A percentile compares a stretch with the other conserved stretches of the same genome.
Evolutionary conservation across 2,113 vertebrate species (phyloP).

Genomic region (Procavia capensis): DNA sequence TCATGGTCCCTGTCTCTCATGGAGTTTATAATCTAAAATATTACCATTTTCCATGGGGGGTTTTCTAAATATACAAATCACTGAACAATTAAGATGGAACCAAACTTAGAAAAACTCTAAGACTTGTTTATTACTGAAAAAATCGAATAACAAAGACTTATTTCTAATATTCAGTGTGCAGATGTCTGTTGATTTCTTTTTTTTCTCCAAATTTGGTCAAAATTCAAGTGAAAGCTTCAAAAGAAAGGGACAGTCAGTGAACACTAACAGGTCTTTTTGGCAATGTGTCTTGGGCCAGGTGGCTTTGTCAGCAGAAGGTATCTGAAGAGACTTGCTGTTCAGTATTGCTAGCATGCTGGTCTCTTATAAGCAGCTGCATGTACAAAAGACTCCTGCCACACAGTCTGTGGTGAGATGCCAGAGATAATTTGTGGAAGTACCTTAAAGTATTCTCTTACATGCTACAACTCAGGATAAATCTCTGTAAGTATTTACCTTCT

Average conservation of each 20-base stretch:
- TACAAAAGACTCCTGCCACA: background rate
- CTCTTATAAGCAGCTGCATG: background rate
- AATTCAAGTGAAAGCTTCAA: constrained; percentile 13
- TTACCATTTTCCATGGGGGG: background rate
- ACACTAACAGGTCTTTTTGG: background rate
- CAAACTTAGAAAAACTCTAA: background rate
- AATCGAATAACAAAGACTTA: background rate
- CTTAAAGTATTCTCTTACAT: background rate
- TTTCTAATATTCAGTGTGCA: background rate
- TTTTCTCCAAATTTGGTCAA: constrained; percentile 24
- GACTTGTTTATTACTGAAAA: background rate
- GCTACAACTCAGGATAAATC: background rate
- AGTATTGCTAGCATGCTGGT: constrained; percentile 10
- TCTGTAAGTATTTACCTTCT: background rate
- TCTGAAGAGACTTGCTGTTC: constrained; percentile 55
- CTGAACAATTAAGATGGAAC: background rate
- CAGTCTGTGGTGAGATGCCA: background rate
- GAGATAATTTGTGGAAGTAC: background rate
- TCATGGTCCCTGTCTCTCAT: background rate
- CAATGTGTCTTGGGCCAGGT: constrained; percentile 4
- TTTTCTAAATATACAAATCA: background rate
- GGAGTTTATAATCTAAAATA: background rate
- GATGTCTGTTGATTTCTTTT: background rate
- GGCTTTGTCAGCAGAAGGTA: constrained; percentile 11
- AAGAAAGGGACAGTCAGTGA: background rate